These are phyloP conservation scores for Pyrocoelia pectoralis DNA, from an alignment of 2,888 invertebrate species.

Conservation along the genomic window DNA sequence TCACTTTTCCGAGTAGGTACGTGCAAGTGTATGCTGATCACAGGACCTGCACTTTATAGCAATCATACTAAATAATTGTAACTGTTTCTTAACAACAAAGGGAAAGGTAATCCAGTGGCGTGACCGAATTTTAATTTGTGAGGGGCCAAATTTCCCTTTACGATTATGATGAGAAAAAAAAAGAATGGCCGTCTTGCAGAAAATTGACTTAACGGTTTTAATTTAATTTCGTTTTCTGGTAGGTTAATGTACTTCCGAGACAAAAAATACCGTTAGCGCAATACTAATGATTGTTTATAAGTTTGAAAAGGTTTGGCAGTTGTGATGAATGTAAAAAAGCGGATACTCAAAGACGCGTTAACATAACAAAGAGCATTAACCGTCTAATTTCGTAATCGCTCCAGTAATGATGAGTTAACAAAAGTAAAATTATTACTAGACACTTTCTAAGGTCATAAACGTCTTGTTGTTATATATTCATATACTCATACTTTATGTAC, in stretches of 20 bases:
- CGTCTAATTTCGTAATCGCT: conserved; percentile 8
- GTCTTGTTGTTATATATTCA: background rate
- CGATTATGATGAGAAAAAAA: too few relatives aligned
- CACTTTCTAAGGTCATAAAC: conserved; percentile 3
- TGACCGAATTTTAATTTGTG: background rate
- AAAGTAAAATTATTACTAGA: conserved; percentile 4
- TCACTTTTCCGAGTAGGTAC: background rate
- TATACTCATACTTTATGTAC: background rate
- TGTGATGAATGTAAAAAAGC: background rate
- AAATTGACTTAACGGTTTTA: conserved; percentile 4
- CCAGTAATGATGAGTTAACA: conserved; percentile 7
- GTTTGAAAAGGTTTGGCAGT: conserved; percentile 6
- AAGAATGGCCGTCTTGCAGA: background rate
- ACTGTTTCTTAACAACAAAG: background rate
- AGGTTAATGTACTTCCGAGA: conserved; percentile 3
- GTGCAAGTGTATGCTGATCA: background rate
- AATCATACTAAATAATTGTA: background rate
- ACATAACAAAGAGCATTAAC: background rate
- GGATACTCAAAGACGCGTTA: background rate
- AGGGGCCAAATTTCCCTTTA: background rate
- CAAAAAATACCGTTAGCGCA: conserved; percentile 5
- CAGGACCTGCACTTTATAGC: background rate
- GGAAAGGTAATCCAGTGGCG: background rate
- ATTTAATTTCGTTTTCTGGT: background rate
- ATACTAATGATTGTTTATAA: conserved; percentile 6